Conservation (phyloP, 2,888 invertebrate genomes). For the Cybosia mesomella region DNA sequence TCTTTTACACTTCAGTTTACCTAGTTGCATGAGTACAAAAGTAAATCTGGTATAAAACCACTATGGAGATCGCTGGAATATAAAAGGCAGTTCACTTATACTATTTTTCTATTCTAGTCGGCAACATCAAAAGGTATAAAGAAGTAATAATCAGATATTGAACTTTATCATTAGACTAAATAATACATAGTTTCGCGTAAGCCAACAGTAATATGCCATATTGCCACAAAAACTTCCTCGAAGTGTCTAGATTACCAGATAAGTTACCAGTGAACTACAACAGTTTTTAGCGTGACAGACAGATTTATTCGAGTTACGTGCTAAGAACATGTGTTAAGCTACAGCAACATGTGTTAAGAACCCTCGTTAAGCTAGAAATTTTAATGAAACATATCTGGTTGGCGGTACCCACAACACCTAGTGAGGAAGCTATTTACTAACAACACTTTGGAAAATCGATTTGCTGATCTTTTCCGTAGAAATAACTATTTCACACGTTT, state of each 20-base stretch:
- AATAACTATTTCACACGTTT: not conserved
- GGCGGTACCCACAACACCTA: not conserved
- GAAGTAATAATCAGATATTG: slow-evolving; percentile 43
- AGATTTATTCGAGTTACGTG: slow-evolving; percentile 20
- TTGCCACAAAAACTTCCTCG: slow-evolving; percentile 37
- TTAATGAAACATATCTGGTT: not conserved
- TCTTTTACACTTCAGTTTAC: no score
- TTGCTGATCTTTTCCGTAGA: not conserved
- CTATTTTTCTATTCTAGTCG: slow-evolving; percentile 39
- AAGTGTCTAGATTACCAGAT: slow-evolving; percentile 46
- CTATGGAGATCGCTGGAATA: not conserved
- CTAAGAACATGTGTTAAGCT: slow-evolving; percentile 1
- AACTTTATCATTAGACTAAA: slow-evolving; percentile 43
- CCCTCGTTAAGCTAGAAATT: not conserved
- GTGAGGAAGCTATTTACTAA: not conserved
- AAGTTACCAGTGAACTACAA: slow-evolving; percentile 39
- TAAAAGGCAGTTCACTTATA: not conserved
- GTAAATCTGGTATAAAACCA: no score
- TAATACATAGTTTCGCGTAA: slow-evolving; percentile 46
- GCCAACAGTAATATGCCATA: slow-evolving; percentile 31
- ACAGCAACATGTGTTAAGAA: slow-evolving; percentile 1
- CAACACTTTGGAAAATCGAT: not conserved
- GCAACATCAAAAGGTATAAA: slow-evolving; percentile 45
- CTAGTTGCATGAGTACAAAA: no score
- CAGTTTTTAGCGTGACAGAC: slow-evolving; percentile 31